A percentile compares a stretch with the other conserved stretches of the same genome.
These are phyloP conservation scores for Microplitis demolitor DNA, from an alignment of 1,140 invertebrate species.

Conservation along the genomic window DNA sequence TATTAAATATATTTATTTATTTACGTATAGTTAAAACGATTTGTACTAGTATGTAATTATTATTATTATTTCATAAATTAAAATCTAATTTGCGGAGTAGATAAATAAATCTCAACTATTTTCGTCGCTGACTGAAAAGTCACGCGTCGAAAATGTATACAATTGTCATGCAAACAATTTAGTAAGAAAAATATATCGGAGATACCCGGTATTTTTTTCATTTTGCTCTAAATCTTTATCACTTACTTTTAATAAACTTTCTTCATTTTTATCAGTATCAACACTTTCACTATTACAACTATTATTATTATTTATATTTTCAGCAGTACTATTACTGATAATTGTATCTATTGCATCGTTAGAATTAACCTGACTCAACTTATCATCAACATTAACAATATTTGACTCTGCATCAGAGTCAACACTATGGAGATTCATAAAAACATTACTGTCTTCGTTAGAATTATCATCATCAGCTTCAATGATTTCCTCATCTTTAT, in stretches of 20 bases:
- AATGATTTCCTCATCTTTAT: neutral
- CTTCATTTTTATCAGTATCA: constrained; percentile 8
- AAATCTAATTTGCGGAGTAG: neutral
- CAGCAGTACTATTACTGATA: constrained; percentile 2
- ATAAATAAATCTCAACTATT: constrained; percentile 17
- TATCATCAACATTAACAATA: neutral
- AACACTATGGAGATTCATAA: too few species aligned
- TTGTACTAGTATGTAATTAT: too few species aligned
- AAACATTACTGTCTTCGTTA: too few species aligned
- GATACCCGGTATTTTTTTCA: constrained; percentile 45
- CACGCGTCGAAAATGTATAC: constrained; percentile 31
- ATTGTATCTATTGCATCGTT: too few species aligned
- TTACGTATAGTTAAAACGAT: too few species aligned
- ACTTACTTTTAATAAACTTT: neutral
- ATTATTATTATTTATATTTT: constrained; percentile 15
- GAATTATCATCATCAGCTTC: neutral
- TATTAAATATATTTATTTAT: too few species aligned
- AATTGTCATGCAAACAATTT: constrained; percentile 52
- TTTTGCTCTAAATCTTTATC: constrained; percentile 24
- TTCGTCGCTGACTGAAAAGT: constrained; percentile 28
- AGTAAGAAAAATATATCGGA: constrained; percentile 50
- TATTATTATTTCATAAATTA: neutral
- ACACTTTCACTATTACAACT: neutral
- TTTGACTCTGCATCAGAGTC: too few species aligned
- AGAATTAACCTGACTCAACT: neutral